phyloP scores from a whole-genome alignment of 2,888 invertebrate genomes.

The Drosophila mimica region DNA sequence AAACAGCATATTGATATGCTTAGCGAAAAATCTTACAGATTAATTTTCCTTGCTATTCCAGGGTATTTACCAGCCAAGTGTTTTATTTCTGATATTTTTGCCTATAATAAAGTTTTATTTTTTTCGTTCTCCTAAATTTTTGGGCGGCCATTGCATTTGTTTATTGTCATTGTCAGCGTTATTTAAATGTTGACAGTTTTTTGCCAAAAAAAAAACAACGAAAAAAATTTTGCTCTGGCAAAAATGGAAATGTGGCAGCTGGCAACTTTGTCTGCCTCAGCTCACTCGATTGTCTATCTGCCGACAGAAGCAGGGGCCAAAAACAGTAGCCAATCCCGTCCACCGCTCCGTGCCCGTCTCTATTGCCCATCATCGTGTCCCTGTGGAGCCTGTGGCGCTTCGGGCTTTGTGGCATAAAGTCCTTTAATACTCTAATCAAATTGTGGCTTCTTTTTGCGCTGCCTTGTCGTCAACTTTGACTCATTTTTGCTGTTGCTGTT shows the following conservation, averaged over 20 bases:
- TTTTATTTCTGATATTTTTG: neutral
- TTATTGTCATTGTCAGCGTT: constrained; percentile 78
- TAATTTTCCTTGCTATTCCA: neutral
- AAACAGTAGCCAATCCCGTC: neutral
- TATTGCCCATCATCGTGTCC: constrained; percentile 10
- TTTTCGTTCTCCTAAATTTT: constrained; percentile 33
- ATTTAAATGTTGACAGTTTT: constrained; percentile 79
- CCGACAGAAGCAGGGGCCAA: constrained; percentile 15
- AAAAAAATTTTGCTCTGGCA: constrained; percentile 17
- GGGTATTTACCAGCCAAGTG: constrained; percentile 3
- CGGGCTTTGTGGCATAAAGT: constrained; percentile 75
- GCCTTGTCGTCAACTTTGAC: constrained; percentile 46
- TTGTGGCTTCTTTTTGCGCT: constrained; percentile 76
- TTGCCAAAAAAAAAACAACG: constrained; percentile 14
- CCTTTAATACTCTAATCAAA: constrained; percentile 80
- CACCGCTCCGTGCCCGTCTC: neutral
- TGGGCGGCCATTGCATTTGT: constrained; percentile 65
- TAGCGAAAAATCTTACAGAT: neutral
- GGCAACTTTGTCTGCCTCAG: constrained; percentile 49
- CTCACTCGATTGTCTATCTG: constrained; percentile 41
- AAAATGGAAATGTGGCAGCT: constrained; percentile 48
- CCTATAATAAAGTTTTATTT: constrained; percentile 54
- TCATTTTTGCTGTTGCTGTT: constrained; percentile 44
- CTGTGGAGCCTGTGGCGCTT: constrained; percentile 61
- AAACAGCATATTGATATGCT: neutral